These are phyloP conservation scores for Falcunculus frontatus DNA, from an alignment of 2,113 vertebrate species.

Conservation along the genomic window DNA sequence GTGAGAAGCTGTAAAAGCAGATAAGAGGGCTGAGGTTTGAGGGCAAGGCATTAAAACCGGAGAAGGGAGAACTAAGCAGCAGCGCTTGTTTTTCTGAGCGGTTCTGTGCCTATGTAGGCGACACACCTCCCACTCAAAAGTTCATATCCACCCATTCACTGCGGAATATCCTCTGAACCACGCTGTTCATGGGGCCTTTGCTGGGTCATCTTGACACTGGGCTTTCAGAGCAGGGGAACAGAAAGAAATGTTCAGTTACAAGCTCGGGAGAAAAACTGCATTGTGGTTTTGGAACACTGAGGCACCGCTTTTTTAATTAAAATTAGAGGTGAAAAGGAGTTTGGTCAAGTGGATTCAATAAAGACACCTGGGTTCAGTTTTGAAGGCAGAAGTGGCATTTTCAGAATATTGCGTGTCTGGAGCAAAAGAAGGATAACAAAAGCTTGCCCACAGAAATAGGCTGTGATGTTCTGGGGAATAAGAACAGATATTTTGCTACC, in stretches of 20 bases:
- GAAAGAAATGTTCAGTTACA: not conserved
- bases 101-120: not conserved
- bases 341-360: not conserved
- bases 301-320: not conserved
- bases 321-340: not conserved
- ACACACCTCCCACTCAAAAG: fast-evolving
- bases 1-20: constrained; percentile 54
- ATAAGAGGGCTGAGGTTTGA: constrained; percentile 45
- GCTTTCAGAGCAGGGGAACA: not conserved
- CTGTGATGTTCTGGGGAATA: not conserved
- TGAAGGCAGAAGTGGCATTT: not conserved
- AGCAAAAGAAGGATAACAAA: not conserved
- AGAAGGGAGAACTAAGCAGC: not conserved
- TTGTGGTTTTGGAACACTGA: not conserved
- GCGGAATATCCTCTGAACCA: not conserved
- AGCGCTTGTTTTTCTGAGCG: not conserved
- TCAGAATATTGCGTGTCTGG: not conserved
- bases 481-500: not conserved
- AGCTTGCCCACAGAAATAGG: not conserved
- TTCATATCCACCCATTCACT: not conserved
- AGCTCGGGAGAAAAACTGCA: not conserved
- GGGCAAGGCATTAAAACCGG: not conserved
- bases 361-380: not conserved
- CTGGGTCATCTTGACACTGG: not conserved
- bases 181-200: not conserved